A percentile compares a stretch with the other conserved stretches of the same genome.
Conservation (phyloP, 2,888 invertebrate species). For the Bhutanitis thaidina region DNA sequence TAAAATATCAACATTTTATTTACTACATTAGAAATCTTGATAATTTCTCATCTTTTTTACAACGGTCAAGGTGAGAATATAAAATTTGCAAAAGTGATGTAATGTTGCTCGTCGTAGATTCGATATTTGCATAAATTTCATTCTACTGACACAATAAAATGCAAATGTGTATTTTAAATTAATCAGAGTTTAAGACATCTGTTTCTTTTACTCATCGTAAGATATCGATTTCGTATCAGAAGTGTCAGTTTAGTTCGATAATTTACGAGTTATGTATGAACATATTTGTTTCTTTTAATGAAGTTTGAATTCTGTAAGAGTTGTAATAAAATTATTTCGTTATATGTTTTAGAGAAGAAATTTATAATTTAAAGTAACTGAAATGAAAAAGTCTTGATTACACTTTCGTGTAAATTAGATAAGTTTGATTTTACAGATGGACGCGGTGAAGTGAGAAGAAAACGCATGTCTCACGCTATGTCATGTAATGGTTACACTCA, state of each 20-base stretch:
- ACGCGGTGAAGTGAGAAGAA: slow-evolving; percentile 32
- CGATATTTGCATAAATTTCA: slow-evolving; percentile 11
- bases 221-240: background rate
- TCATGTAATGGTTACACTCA: slow-evolving; percentile 6
- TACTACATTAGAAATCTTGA: too few species aligned
- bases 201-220: slow-evolving; percentile 1
- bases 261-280: too few species aligned
- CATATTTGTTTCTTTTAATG: too few species aligned
- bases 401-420: too few species aligned
- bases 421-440: slow-evolving; percentile 26
- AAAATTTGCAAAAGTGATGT: slow-evolving; percentile 5
- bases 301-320: too few species aligned
- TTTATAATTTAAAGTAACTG: too few species aligned
- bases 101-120: background rate
- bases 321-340: too few species aligned
- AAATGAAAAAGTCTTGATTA: too few species aligned
- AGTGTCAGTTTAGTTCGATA: too few species aligned
- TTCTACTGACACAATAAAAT: slow-evolving; percentile 13
- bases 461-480: slow-evolving; percentile 33
- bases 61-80: slow-evolving; percentile 9
- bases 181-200: background rate
- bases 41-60: background rate
- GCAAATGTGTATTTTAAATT: background rate
- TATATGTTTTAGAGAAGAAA: too few species aligned
- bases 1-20: too few species aligned